A percentile compares a stretch with the other conserved stretches of the same genome.
These are phyloP conservation scores for Neuroscelio doddi DNA, from an alignment of 2,888 invertebrate species.

Conservation along the genomic window DNA sequence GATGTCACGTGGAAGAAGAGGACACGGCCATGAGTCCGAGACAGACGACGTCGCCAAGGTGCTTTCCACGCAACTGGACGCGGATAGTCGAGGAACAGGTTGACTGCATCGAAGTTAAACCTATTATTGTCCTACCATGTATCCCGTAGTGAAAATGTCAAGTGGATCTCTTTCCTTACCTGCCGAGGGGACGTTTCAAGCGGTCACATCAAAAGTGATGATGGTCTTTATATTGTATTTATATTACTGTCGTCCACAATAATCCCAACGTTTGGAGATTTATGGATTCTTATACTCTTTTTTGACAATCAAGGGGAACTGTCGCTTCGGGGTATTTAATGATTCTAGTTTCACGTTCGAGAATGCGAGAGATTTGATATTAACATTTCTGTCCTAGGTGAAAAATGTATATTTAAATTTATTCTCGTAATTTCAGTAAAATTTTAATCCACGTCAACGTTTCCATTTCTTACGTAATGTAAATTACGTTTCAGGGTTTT, in stretches of 20 bases:
- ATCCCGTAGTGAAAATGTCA: conserved; percentile 69
- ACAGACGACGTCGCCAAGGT: conserved; percentile 29
- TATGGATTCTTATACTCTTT: conserved; percentile 32
- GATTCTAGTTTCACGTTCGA: neutral
- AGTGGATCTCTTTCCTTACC: conserved; percentile 56
- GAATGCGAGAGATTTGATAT: too few species aligned
- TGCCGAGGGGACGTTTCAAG: conserved; percentile 6
- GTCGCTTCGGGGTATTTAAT: conserved; percentile 5
- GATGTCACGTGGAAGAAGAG: conserved; percentile 14
- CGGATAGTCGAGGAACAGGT: conserved; percentile 53
- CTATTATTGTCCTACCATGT: conserved; percentile 65
- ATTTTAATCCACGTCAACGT: too few species aligned
- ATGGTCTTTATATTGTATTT: conserved; percentile 35
- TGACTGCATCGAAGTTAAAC: conserved; percentile 62
- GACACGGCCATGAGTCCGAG: conserved; percentile 49
- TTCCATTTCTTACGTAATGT: too few species aligned
- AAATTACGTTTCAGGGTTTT: too few species aligned
- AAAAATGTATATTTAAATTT: too few species aligned
- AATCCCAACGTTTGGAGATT: conserved; percentile 37
- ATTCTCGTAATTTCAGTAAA: too few species aligned
- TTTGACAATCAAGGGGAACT: conserved; percentile 26
- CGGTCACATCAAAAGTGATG: conserved; percentile 49
- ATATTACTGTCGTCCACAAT: conserved; percentile 36
- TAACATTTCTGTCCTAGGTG: too few species aligned
- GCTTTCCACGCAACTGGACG: conserved; percentile 66